These are phyloP conservation scores for Holacanthella duospinosa DNA, from an alignment of 2,888 invertebrate species.

Conservation along the genomic window DNA sequence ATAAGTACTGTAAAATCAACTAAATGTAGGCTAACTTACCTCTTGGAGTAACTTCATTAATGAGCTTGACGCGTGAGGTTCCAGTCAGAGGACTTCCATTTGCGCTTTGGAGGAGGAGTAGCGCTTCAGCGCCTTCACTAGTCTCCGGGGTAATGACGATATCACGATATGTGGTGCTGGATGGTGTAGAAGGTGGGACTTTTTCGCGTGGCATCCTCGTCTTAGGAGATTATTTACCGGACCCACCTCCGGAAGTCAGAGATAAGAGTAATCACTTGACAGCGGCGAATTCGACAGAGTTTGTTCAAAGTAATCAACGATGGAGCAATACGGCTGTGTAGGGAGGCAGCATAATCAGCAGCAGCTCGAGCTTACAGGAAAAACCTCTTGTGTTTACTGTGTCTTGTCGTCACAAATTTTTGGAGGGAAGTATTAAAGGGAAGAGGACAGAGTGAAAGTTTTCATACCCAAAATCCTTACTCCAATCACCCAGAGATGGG, in stretches of 20 bases:
- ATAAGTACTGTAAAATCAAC: too few species aligned
- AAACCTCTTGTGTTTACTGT: background rate
- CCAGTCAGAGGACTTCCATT: slow-evolving; percentile 16
- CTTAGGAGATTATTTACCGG: background rate
- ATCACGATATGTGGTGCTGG: background rate
- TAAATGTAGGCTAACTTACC: too few species aligned
- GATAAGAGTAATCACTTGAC: too few species aligned
- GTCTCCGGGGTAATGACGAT: slow-evolving; percentile 16
- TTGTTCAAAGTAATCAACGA: background rate
- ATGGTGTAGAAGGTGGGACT: background rate
- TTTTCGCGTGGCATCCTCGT: background rate
- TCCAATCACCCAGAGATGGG: background rate
- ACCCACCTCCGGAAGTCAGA: background rate
- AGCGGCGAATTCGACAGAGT: background rate
- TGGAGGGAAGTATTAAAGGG: slow-evolving; percentile 6
- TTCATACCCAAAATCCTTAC: background rate
- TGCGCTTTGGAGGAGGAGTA: slow-evolving; percentile 22
- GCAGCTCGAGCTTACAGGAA: too few species aligned
- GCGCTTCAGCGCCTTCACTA: slow-evolving; percentile 30
- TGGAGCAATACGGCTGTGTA: background rate
- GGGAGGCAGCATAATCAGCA: too few species aligned
- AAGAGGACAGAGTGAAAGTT: background rate
- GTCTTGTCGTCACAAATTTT: background rate
- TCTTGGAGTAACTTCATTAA: background rate
- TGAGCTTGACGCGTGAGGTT: background rate